Evolutionary conservation across 2,888 invertebrate species (phyloP).

Genomic region (Phorcus lineatus): DNA sequence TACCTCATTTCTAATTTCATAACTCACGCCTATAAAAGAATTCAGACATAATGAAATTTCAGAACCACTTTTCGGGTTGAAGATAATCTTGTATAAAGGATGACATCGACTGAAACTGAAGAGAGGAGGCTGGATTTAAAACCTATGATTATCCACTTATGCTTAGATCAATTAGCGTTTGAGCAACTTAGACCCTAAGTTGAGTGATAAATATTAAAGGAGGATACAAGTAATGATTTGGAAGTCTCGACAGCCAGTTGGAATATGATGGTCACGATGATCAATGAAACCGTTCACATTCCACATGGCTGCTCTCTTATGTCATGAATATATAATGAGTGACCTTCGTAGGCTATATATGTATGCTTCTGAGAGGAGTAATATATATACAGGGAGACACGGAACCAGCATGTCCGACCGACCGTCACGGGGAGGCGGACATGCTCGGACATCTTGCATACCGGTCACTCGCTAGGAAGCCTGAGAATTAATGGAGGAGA

Average conservation of each 20-base stretch:
- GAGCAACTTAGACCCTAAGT: slow-evolving; percentile 6
- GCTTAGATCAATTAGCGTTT: background rate
- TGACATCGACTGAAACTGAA: too few relatives aligned
- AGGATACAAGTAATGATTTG: background rate
- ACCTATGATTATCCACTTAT: background rate
- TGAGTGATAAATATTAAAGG: background rate
- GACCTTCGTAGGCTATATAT: slow-evolving; percentile 12
- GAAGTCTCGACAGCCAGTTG: too few relatives aligned
- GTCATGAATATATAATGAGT: slow-evolving; percentile 19
- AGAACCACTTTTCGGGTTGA: too few relatives aligned
- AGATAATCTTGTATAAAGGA: too few relatives aligned
- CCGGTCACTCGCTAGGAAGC: background rate
- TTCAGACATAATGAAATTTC: too few relatives aligned
- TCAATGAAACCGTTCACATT: background rate
- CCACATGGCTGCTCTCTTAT: background rate
- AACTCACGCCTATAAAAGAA: too few relatives aligned
- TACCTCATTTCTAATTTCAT: too few relatives aligned
- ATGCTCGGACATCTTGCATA: background rate
- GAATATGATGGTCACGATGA: too few relatives aligned
- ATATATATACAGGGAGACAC: slow-evolving; percentile 2
- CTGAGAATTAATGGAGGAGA: slow-evolving; percentile 10
- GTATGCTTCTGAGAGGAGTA: slow-evolving; percentile 17
- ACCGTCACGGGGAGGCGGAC: background rate
- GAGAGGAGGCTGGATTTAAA: too few relatives aligned
- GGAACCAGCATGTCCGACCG: background rate